phyloP scores from a whole-genome alignment of 2,888 invertebrate species.

The Orthonevra nobilis region DNA sequence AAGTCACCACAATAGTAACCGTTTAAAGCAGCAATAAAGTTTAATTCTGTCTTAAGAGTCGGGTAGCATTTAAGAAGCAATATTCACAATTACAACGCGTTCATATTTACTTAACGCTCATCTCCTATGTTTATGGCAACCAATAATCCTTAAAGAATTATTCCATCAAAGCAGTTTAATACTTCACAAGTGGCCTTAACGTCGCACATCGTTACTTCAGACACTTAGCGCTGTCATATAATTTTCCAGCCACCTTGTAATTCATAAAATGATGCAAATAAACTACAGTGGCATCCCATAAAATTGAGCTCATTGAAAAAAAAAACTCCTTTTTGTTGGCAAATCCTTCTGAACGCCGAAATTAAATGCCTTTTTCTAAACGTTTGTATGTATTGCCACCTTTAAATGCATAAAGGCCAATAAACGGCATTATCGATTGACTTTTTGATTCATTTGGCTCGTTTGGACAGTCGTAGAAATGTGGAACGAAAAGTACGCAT shows the following conservation, averaged over 20 bases:
- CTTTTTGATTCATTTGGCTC: neutral
- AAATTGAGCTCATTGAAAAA: too few relatives aligned
- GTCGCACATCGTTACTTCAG: conserved; percentile 5
- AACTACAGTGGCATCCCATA: neutral
- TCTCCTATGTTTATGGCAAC: conserved; percentile 7
- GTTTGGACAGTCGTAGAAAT: too few relatives aligned
- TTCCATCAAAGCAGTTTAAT: conserved; percentile 14
- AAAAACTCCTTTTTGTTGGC: too few relatives aligned
- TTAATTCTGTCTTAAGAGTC: too few relatives aligned
- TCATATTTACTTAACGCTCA: neutral
- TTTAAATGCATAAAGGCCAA: neutral
- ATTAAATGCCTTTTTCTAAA: too few relatives aligned
- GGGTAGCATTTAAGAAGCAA: conserved; percentile 25
- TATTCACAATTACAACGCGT: neutral
- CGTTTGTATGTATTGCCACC: too few relatives aligned
- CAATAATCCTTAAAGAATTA: conserved; percentile 24
- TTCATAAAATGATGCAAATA: neutral
- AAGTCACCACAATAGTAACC: too few relatives aligned
- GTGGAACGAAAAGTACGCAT: too few relatives aligned
- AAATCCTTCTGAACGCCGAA: too few relatives aligned
- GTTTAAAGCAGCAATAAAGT: too few relatives aligned
- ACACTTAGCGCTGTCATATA: conserved; percentile 11
- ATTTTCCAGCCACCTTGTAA: neutral
- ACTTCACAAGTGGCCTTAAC: conserved; percentile 24
- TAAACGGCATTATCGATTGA: conserved; percentile 24